Evolutionary conservation across 2,113 vertebrate genomes (phyloP), one percentile per base, ranked within the genome.

Genomic region (Apodemus speciosus): DNA sequence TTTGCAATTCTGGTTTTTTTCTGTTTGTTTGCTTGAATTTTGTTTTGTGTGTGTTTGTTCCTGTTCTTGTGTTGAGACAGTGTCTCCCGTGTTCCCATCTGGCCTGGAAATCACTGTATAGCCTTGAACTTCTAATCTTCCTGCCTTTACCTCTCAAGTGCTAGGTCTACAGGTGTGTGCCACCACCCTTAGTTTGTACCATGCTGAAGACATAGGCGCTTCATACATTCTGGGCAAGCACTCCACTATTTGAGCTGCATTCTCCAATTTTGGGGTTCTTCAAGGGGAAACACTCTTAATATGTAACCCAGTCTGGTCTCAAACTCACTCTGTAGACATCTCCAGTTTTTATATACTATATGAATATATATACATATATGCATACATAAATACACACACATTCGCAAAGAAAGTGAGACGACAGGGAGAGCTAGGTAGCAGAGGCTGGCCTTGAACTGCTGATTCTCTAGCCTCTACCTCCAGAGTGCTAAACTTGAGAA

Each of bases 331-430:
- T 84, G 80, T 43, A 64, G 25, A 9, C 7, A 83, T 40, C 56
- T 46, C 60, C 60, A 64, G 11, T 91, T 96, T 96, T 97, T 80
- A 77, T 0, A 27, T 64, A 43, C 53, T 85, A 79, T 20, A 81
- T 56, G 35, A 53, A n/a, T 27, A 58, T 25, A 77, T 13, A 13
- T n/a, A 46, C 5, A 40, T 4, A 60, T 0, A 60, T 38, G 32
- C 1, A 51, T 32, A 20, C 0, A 21, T 21, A n/a, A 0, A 38
- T 0, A 60, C 40, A 43, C 21, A 73, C 20, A 23, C 71, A 72
- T 35, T 9, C n/a, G 6, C 68, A 71, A 4, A 80, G 16, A 25
- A 35, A n/a, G 32, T 51, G 30, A 77, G 3, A 76, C 15, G n/a
- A n/a, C n/a, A 49, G 14, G 4, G 11, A n/a, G 16, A 53, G 25